phyloP scores from a whole-genome alignment of 2,797 vertebrate species.

The Helarctos malayanus region DNA sequence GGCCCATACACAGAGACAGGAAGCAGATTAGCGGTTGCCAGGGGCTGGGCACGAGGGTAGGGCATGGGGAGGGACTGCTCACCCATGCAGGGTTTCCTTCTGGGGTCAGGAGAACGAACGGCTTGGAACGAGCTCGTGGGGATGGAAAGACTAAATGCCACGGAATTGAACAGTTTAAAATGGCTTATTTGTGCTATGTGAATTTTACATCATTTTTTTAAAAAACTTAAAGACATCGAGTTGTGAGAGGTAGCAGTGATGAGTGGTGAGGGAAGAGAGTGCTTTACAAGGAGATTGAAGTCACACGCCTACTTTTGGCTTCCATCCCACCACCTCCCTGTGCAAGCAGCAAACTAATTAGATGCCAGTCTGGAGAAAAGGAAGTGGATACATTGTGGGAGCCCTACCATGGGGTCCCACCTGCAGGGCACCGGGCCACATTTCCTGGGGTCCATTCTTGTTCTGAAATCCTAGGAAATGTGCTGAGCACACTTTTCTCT shows the following conservation, averaged over 20 bases:
- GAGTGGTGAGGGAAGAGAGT: not conserved
- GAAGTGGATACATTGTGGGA: not conserved
- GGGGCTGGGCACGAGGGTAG: not conserved
- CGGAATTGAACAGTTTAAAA: fast-evolving
- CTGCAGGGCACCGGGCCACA: too few relatives aligned
- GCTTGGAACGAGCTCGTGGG: not conserved
- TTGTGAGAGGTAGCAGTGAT: not conserved
- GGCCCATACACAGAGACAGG: not conserved
- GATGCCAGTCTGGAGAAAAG: not conserved
- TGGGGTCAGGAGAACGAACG: not conserved
- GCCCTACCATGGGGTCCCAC: not conserved
- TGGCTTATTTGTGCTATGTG: not conserved
- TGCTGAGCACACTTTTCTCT: not conserved
- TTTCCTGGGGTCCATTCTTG: not conserved
- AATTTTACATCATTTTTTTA: not conserved
- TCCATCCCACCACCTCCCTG: not conserved
- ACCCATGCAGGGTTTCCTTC: not conserved
- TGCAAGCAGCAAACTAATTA: not conserved
- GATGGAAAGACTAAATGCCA: not conserved
- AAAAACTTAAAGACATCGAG: not conserved
- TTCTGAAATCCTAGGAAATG: not conserved
- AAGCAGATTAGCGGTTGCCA: not conserved
- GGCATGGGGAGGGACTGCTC: not conserved
- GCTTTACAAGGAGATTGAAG: not conserved
- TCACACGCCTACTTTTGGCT: not conserved